phyloP scores from a whole-genome alignment of 2,113 vertebrate genomes.

The Muntiacus reevesi region DNA sequence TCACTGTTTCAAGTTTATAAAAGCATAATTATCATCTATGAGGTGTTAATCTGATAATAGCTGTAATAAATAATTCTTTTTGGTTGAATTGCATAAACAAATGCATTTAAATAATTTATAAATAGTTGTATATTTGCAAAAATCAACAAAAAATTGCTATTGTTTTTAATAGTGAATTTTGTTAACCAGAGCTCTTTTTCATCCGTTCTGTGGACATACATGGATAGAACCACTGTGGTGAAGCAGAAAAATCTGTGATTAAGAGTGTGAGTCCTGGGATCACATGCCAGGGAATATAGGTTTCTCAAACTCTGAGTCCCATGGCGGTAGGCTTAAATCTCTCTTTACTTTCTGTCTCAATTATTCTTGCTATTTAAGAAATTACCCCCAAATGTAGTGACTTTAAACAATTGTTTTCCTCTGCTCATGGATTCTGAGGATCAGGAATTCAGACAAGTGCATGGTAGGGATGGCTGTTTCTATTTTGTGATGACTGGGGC shows the following conservation, averaged over 20 bases:
- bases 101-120: background rate
- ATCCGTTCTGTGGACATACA: background rate
- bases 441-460: background rate
- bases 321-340: background rate
- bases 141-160: background rate
- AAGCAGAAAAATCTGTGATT: background rate
- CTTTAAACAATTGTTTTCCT: background rate
- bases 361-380: background rate
- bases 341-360: background rate
- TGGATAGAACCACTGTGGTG: background rate
- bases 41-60: background rate
- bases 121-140: background rate
- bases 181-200: background rate
- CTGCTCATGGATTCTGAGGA: background rate
- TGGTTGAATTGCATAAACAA: background rate
- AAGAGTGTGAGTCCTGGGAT: background rate
- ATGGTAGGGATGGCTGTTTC: background rate
- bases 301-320: background rate
- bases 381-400: background rate
- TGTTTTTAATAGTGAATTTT: background rate
- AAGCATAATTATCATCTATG: background rate
- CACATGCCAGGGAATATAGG: background rate
- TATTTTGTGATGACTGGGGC: background rate
- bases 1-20: background rate
- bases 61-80: background rate